Conservation (phyloP, 2,888 invertebrate species). For the Stomorhina lunata region DNA sequence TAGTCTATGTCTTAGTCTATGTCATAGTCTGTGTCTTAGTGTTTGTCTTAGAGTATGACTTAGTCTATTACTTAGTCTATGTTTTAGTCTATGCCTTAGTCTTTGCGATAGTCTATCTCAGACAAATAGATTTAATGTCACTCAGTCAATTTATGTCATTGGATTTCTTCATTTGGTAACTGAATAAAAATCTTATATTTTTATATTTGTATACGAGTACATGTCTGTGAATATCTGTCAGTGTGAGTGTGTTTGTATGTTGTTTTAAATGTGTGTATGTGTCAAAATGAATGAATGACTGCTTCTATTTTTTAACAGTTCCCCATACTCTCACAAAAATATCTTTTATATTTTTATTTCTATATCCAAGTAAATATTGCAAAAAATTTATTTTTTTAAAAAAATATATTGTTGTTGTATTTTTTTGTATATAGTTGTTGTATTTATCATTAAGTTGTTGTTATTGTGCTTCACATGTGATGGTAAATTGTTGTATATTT, state of each 20-base stretch:
- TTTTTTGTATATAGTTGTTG: conserved; percentile 20
- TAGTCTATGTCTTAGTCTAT: no score
- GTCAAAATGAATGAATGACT: conserved; percentile 15
- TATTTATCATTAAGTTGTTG: conserved; percentile 15
- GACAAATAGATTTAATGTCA: conserved; percentile 2
- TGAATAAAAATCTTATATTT: conserved; percentile 58
- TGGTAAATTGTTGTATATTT: conserved; percentile 5
- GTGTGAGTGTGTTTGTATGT: no score
- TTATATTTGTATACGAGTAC: neutral
- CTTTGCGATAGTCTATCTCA: conserved; percentile 8
- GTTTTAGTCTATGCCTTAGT: no score
- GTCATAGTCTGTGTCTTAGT: no score
- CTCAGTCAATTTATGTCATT: conserved; percentile 18
- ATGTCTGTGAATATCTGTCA: conserved; percentile 5
- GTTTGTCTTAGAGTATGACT: no score
- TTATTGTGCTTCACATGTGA: neutral
- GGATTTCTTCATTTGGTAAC: conserved; percentile 54
- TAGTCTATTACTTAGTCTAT: neutral
- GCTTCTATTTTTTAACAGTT: conserved; percentile 20
- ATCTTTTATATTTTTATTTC: conserved; percentile 41
- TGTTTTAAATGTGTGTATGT: conserved; percentile 3
- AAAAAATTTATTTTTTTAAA: neutral
- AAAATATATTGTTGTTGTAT: neutral
- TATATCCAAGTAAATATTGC: conserved; percentile 21
- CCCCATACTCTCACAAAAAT: neutral